A percentile compares a stretch with the other conserved stretches of the same genome.
Evolutionary conservation across 2,113 vertebrate species (phyloP).

Genomic region (Cyphomyrus discorhynchus): DNA sequence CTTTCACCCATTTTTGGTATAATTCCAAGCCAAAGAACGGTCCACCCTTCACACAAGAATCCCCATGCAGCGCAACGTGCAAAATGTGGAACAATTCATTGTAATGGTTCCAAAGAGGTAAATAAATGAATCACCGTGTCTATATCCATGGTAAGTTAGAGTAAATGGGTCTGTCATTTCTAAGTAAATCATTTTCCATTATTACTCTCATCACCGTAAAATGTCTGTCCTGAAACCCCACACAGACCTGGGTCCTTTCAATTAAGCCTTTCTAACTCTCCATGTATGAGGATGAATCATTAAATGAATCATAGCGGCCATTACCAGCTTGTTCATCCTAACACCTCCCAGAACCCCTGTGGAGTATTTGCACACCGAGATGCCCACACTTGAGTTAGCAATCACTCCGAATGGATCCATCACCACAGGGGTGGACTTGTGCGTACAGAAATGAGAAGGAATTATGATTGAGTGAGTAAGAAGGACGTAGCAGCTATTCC

Average conservation of each 20-base stretch:
- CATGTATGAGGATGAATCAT: neutral
- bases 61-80: neutral
- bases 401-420: neutral
- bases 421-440: neutral
- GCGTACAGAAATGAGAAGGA: neutral
- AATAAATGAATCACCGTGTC: neutral
- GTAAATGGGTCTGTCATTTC: neutral
- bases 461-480: neutral
- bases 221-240: neutral
- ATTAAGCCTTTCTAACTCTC: neutral
- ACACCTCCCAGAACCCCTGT: neutral
- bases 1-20: neutral
- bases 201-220: neutral
- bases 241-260: neutral
- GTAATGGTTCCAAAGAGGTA: neutral
- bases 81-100: neutral
- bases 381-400: neutral
- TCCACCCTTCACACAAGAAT: neutral
- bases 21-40: neutral
- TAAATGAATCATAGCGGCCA: neutral
- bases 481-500: neutral
- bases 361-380: neutral
- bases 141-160: neutral
- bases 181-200: neutral
- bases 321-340: neutral